Evolutionary conservation across 1,140 invertebrate genomes (phyloP).

Genomic region (Pantala flavescens): DNA sequence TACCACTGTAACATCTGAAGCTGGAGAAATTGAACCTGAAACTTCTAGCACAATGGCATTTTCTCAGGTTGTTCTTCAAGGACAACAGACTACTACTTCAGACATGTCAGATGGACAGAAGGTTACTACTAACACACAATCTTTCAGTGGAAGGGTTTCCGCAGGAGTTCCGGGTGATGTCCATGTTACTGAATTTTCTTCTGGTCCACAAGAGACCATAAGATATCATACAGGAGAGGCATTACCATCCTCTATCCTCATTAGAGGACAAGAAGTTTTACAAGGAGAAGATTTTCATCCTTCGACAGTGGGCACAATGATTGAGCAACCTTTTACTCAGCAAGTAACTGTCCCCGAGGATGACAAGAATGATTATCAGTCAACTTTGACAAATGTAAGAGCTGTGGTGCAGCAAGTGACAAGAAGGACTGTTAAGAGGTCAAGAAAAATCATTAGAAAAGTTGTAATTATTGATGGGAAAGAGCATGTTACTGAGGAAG

Average conservation of each 20-base stretch:
- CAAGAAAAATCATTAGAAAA: slow-evolving; percentile 57
- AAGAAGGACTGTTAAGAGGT: slow-evolving; percentile 60
- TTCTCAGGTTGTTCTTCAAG: slow-evolving; percentile 50
- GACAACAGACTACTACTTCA: slow-evolving; percentile 51
- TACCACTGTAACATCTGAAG: slow-evolving; percentile 27
- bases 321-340: not conserved
- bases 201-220: slow-evolving; percentile 43
- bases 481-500: slow-evolving; percentile 68
- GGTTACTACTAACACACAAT: slow-evolving; percentile 47
- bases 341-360: not conserved
- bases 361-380: slow-evolving; percentile 35
- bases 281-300: slow-evolving; percentile 27
- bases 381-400: slow-evolving; percentile 50
- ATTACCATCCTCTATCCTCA: slow-evolving; percentile 36
- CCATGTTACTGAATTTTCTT: slow-evolving; percentile 51
- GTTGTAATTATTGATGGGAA: slow-evolving; percentile 70
- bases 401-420: slow-evolving; percentile 70
- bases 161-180: slow-evolving; percentile 48
- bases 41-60: slow-evolving; percentile 42
- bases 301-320: not conserved
- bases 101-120: slow-evolving; percentile 48
- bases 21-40: slow-evolving; percentile 15
- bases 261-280: slow-evolving; percentile 28
- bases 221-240: slow-evolving; percentile 34
- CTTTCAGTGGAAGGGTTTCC: slow-evolving; percentile 47